phyloP scores from a whole-genome alignment of 2,113 vertebrate species.

The Passer domesticus region DNA sequence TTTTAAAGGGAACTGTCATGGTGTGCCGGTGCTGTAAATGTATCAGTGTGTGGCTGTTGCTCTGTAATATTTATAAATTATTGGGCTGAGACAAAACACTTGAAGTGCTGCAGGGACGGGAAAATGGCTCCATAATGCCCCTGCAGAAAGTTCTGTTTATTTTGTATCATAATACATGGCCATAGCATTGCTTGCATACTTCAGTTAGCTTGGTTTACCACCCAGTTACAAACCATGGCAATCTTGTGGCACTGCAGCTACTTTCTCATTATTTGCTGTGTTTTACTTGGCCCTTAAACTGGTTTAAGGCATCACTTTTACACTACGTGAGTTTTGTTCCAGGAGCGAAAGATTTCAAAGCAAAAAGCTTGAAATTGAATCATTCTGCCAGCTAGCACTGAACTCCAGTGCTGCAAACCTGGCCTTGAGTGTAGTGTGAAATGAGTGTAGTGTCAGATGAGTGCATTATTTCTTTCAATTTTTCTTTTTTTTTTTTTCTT shows the following conservation, averaged over 20 bases:
- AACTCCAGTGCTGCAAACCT: background rate
- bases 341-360: background rate
- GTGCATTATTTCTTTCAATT: accelerated
- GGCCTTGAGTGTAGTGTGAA: background rate
- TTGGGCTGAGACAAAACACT: background rate
- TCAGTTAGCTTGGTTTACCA: background rate
- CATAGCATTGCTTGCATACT: background rate
- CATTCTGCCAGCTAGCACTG: background rate
- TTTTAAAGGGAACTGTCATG: background rate
- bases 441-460: background rate
- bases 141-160: background rate
- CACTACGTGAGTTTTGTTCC: background rate
- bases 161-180: background rate
- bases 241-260: background rate
- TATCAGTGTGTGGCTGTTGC: background rate
- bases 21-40: background rate
- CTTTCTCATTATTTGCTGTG: background rate
- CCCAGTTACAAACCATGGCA: background rate
- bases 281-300: background rate
- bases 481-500: accelerated
- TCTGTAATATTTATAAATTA: background rate
- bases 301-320: accelerated
- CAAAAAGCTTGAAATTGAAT: background rate
- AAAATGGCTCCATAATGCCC: background rate
- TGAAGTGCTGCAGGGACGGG: background rate